A percentile compares a stretch with the other conserved stretches of the same genome.
Conservation (phyloP, 2,888 invertebrate genomes). For the Proisotoma minuta region DNA sequence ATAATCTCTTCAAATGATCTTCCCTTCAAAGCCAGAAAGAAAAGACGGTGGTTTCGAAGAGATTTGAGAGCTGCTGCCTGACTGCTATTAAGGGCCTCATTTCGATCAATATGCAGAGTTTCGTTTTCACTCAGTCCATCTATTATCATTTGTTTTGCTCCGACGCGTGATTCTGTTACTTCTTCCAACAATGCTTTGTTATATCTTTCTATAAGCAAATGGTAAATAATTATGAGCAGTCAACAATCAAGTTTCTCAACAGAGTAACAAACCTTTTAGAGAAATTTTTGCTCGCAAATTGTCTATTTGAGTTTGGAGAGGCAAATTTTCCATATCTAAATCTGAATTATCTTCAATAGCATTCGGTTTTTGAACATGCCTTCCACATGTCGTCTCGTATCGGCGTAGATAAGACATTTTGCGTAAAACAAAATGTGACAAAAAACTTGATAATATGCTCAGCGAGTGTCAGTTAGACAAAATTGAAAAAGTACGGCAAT, state of each 20-base stretch:
- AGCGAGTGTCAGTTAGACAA: too few species aligned
- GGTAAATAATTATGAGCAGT: not conserved
- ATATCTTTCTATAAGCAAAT: conserved; percentile 18
- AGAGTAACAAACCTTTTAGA: conserved; percentile 17
- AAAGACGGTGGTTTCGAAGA: conserved; percentile 13
- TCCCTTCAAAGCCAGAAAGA: conserved; percentile 17
- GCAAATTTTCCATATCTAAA: conserved; percentile 8
- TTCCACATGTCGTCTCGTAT: conserved; percentile 12
- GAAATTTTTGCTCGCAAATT: conserved; percentile 25
- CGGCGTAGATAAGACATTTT: conserved; percentile 18
- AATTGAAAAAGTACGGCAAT: too few species aligned
- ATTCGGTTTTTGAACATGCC: conserved; percentile 15
- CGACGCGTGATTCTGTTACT: conserved; percentile 15
- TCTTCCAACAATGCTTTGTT: conserved; percentile 24
- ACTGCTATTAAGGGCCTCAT: conserved; percentile 6
- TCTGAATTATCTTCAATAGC: not conserved
- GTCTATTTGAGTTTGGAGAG: conserved; percentile 20
- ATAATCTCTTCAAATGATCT: conserved; percentile 12
- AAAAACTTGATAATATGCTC: too few species aligned
- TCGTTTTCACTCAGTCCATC: conserved; percentile 16
- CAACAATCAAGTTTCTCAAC: not conserved
- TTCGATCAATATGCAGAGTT: conserved; percentile 9
- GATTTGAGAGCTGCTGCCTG: conserved; percentile 21
- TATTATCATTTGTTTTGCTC: conserved; percentile 18
- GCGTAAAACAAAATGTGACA: not conserved